These are phyloP conservation scores for Xiphophorus birchmanni DNA, from an alignment of 2,797 vertebrate species.

Conservation along the genomic window DNA sequence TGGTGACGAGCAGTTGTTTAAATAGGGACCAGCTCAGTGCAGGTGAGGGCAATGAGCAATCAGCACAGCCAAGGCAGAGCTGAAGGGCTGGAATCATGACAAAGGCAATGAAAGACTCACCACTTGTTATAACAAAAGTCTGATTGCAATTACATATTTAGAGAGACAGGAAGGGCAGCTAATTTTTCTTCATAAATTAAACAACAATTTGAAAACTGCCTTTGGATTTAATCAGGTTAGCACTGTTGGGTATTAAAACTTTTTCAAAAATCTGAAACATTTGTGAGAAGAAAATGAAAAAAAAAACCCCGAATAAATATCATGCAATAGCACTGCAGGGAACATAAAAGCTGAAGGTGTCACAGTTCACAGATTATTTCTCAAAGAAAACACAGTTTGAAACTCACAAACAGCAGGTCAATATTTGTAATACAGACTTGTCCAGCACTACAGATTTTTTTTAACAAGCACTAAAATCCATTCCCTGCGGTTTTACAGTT, in stretches of 20 bases:
- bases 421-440: neutral
- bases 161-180: neutral
- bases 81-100: no score
- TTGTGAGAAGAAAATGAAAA: neutral
- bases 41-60: no score
- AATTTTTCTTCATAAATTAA: neutral
- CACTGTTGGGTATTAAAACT: neutral
- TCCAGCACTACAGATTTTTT: neutral
- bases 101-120: neutral
- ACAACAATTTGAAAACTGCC: neutral
- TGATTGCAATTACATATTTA: neutral
- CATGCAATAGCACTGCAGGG: neutral
- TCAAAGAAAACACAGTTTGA: neutral
- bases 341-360: neutral
- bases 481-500: neutral
- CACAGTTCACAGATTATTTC: neutral
- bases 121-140: neutral
- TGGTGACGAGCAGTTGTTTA: no score
- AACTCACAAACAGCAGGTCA: neutral
- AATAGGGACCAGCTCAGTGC: no score
- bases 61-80: no score
- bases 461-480: slow-evolving; percentile 2
- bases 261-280: neutral
- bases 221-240: neutral
- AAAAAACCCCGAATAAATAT: neutral